phyloP scores from a whole-genome alignment of 2,888 invertebrate genomes.

The Anodontia alba region DNA sequence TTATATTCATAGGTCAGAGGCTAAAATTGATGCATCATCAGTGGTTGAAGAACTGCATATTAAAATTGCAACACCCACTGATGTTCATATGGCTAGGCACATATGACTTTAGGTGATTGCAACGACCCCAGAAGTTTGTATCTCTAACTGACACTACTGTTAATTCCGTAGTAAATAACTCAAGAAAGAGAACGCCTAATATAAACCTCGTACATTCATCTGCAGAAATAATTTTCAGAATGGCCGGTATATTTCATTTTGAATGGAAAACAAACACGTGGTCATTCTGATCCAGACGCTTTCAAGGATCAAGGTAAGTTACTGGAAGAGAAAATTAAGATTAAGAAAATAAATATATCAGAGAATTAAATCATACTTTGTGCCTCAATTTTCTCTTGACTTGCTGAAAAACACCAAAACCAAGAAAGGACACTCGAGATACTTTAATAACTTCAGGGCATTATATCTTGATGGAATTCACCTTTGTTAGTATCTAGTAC shows the following conservation, averaged over 20 bases:
- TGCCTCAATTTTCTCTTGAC: background rate
- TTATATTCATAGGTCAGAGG: slow-evolving; percentile 7
- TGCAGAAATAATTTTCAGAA: background rate
- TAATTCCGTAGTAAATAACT: background rate
- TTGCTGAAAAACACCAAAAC: background rate
- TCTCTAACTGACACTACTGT: background rate
- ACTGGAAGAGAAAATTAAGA: background rate
- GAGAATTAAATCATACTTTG: background rate
- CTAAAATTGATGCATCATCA: background rate
- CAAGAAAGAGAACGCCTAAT: background rate
- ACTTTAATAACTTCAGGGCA: background rate
- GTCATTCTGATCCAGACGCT: background rate
- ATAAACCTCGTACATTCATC: background rate
- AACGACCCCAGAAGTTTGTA: background rate
- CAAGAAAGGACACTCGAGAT: background rate
- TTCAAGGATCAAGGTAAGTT: background rate
- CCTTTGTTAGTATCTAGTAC: background rate
- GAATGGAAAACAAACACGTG: background rate
- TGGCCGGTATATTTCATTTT: background rate
- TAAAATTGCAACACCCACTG: too few relatives aligned
- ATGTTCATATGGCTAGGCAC: too few relatives aligned
- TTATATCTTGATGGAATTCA: background rate
- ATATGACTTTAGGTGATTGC: slow-evolving; percentile 1
- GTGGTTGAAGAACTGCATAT: background rate
- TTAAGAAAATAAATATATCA: background rate